A percentile compares a stretch with the other conserved stretches of the same genome.
These are phyloP conservation scores for Hiodon tergisus DNA, from an alignment of 2,113 vertebrate genomes.

Conservation along the genomic window DNA sequence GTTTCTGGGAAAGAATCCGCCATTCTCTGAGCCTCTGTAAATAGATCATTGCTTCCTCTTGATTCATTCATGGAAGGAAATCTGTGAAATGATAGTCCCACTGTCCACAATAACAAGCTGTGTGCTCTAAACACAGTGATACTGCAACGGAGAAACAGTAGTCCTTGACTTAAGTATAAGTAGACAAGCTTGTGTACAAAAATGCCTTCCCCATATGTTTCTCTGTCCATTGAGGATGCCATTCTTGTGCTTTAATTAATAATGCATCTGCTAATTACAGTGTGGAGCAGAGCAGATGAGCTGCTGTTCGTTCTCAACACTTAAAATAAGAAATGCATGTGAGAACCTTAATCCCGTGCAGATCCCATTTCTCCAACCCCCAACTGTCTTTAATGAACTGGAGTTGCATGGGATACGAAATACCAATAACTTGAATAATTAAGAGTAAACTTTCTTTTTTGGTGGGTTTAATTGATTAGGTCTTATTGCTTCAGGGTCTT, in stretches of 20 bases:
- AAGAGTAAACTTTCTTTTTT: background rate
- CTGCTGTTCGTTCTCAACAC: background rate
- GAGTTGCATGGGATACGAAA: background rate
- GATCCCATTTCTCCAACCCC: background rate
- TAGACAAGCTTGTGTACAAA: background rate
- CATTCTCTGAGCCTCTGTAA: constrained; percentile 7
- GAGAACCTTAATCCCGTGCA: no score
- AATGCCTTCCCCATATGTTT: background rate
- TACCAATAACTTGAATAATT: constrained; percentile 19
- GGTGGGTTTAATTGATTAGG: background rate
- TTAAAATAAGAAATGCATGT: background rate
- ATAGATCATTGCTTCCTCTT: constrained; percentile 2
- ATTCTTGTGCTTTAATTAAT: constrained; percentile 10
- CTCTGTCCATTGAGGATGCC: background rate
- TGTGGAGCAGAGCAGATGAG: background rate
- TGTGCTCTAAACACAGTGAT: background rate
- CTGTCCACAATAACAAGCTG: background rate
- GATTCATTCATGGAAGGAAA: constrained; percentile 1
- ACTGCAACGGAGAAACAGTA: background rate
- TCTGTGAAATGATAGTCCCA: background rate
- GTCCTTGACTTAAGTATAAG: background rate
- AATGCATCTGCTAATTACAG: background rate
- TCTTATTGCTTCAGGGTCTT: background rate
- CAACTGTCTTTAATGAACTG: background rate
- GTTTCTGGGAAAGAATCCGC: constrained; percentile 6